A percentile compares a stretch with the other conserved stretches of the same genome.
These are phyloP conservation scores for Oscheius sp. DNA, from an alignment of 2,888 invertebrate genomes.

Conservation along the genomic window DNA sequence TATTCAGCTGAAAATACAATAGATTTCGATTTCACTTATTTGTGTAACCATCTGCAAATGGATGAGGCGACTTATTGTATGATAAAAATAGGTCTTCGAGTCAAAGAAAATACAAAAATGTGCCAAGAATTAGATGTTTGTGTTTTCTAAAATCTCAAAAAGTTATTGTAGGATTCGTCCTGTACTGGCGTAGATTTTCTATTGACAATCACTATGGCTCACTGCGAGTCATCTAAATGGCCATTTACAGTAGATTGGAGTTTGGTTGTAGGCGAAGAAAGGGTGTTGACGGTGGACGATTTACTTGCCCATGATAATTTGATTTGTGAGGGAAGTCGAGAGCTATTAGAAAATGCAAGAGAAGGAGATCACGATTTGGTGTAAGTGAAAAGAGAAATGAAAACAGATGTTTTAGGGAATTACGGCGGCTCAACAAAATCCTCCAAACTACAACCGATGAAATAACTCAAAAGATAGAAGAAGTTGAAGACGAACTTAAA, in stretches of 20 bases:
- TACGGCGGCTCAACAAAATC: background rate
- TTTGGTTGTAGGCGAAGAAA: background rate
- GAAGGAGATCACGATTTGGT: background rate
- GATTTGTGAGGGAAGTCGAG: background rate
- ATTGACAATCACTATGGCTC: background rate
- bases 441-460: background rate
- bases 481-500: background rate
- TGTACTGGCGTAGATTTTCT: background rate
- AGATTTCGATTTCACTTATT: slow-evolving; percentile 4
- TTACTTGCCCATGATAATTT: background rate
- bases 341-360: background rate
- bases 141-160: background rate
- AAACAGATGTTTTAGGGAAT: too few relatives aligned
- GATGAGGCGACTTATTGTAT: slow-evolving; percentile 20
- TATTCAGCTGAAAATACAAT: background rate
- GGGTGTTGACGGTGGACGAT: background rate
- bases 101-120: background rate
- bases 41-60: slow-evolving; percentile 7
- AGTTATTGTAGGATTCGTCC: background rate
- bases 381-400: too few relatives aligned
- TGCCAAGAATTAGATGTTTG: too few relatives aligned
- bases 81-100: background rate
- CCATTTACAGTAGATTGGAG: background rate
- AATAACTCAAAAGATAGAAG: background rate
- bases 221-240: slow-evolving; percentile 3